Evolutionary conservation across 2,113 vertebrate species (phyloP).

Genomic region (Cacatua alba): DNA sequence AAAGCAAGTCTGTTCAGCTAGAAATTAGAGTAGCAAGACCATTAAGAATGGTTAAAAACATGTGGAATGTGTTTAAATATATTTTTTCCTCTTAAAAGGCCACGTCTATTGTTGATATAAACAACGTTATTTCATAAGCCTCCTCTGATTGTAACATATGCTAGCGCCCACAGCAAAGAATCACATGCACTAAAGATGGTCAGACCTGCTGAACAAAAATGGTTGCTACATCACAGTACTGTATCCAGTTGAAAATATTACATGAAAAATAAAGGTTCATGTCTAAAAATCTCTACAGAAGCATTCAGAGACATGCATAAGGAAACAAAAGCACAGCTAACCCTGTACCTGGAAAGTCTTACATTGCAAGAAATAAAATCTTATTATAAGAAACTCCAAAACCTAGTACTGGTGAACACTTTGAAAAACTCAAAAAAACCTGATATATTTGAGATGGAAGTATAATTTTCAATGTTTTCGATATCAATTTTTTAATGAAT

Average conservation of each 20-base stretch:
- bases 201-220: not conserved
- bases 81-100: not conserved
- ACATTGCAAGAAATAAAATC: not conserved
- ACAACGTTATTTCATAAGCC: not conserved
- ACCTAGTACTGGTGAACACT: not conserved
- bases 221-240: not conserved
- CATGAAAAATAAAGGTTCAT: not conserved
- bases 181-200: accelerated
- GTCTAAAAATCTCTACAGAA: not conserved
- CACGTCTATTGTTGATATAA: not conserved
- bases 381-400: not conserved
- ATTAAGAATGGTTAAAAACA: not conserved
- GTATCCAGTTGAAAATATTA: not conserved
- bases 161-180: not conserved
- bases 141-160: not conserved
- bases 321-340: not conserved
- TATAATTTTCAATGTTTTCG: not conserved
- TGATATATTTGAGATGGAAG: not conserved
- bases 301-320: not conserved
- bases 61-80: not conserved
- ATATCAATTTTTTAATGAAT: not conserved
- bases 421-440: not conserved
- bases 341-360: not conserved
- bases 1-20: not conserved
- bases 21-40: not conserved